These are phyloP conservation scores for Lagorchestes hirsutus DNA, from an alignment of 2,797 vertebrate genomes.

Conservation along the genomic window DNA sequence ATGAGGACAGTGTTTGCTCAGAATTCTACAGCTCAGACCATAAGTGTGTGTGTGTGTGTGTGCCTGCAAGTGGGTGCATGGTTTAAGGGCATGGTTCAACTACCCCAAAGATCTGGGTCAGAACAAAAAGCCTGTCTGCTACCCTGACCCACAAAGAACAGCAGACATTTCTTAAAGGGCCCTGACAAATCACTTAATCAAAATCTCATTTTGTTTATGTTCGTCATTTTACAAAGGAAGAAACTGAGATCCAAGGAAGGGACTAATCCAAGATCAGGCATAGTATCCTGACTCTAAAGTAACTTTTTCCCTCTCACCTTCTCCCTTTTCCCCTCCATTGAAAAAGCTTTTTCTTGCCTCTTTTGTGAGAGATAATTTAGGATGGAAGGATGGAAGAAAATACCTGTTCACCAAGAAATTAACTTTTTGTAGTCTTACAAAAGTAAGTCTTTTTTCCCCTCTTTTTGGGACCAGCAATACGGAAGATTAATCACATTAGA, in stretches of 20 bases:
- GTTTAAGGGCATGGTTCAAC: background rate
- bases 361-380: no score
- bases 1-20: slow-evolving; percentile 30
- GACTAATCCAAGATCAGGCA: background rate
- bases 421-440: no score
- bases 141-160: background rate
- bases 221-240: background rate
- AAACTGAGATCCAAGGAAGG: background rate
- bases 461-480: background rate
- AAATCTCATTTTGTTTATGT: background rate
- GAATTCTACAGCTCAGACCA: slow-evolving; percentile 35
- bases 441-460: no score
- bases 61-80: background rate
- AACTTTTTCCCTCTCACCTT: no score
- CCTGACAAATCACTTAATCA: background rate
- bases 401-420: no score
- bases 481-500: background rate
- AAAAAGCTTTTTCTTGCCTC: no score
- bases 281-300: background rate
- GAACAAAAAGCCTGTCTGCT: background rate
- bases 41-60: slow-evolving; percentile 5
- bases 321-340: no score
- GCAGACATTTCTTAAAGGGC: background rate
- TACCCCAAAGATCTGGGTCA: background rate
- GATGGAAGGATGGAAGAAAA: no score